Base-by-base conservation (phyloP, 2,113 vertebrate species). In the Tinamus guttatus region DNA sequence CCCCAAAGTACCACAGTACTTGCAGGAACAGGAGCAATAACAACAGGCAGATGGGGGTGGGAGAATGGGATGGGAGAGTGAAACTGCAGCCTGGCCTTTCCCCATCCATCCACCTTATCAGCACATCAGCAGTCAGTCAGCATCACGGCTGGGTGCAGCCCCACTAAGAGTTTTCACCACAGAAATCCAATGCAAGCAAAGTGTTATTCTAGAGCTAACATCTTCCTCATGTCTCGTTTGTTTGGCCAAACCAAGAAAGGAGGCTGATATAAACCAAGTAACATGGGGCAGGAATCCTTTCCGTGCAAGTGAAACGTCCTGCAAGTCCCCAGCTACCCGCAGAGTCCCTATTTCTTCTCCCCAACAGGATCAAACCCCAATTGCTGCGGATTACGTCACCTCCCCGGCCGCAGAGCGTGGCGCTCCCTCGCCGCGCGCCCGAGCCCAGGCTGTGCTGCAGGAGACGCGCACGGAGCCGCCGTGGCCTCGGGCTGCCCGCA, bases 1-100 rank as follows among this genome's bases (percentile, higher is more conserved):
- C 81, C n/a, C 24, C 43, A 69, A 74, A 76, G 34, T 14, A 76
- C 65, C 41, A 32, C 89, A 54, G 65, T 13, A 30, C 84, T 87
- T 79, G 62, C 15, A 73, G 40, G 32, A 89, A 63, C 16, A 85
- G 81, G 78, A 94, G 89, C 83, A 73, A 54, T 24, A 43, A 13
- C 77, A 75, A 51, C 2, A 52, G 70, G 51, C 60, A 90, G 87
- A 94, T 67, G 38, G 0, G 0, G 90, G 74, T 2, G 9, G 60
- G 68, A 36, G 85, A 59, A 47, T 81, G 12, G 74, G 54, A 7
- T 90, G 58, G 24, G 27, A 95, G 87, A 96, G 89, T 91, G 71
- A 92, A 96, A 93, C 56, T 92, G 86, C 95, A 89, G 65, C 77
- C 84, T 27, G 91, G 94, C 90, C 30, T 52, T 94, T 90, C 84